phyloP scores from a whole-genome alignment of 2,797 vertebrate genomes.

The Agapornis canus region DNA sequence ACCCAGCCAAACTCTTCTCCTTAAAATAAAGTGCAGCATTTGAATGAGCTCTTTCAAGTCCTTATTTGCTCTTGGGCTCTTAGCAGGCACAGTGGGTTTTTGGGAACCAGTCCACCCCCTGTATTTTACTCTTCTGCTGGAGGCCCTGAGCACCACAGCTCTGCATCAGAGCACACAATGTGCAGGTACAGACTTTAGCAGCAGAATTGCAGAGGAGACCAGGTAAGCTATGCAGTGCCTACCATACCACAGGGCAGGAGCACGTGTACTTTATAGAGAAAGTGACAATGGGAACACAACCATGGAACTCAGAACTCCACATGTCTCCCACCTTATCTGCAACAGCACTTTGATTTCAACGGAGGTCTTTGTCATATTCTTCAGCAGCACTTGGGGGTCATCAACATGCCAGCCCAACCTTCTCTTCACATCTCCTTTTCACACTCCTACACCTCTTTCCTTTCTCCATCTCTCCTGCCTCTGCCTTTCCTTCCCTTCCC shows the following conservation, averaged over 20 bases:
- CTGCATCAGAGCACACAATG: neutral
- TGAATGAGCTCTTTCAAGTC: neutral
- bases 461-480: neutral
- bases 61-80: neutral
- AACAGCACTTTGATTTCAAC: neutral
- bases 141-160: neutral
- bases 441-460: neutral
- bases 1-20: neutral
- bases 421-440: neutral
- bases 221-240: accelerated
- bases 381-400: neutral
- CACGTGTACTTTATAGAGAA: neutral
- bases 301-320: neutral
- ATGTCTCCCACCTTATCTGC: neutral
- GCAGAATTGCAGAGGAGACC: neutral
- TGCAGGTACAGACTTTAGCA: neutral
- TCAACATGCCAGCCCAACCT: neutral
- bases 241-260: neutral
- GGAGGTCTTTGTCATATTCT: neutral
- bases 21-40: neutral
- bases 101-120: neutral
- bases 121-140: neutral
- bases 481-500: neutral
- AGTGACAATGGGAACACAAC: neutral
- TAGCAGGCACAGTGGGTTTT: neutral